Base-by-base conservation (phyloP, 2,888 invertebrate genomes). In the Acrobasis suavella region DNA sequence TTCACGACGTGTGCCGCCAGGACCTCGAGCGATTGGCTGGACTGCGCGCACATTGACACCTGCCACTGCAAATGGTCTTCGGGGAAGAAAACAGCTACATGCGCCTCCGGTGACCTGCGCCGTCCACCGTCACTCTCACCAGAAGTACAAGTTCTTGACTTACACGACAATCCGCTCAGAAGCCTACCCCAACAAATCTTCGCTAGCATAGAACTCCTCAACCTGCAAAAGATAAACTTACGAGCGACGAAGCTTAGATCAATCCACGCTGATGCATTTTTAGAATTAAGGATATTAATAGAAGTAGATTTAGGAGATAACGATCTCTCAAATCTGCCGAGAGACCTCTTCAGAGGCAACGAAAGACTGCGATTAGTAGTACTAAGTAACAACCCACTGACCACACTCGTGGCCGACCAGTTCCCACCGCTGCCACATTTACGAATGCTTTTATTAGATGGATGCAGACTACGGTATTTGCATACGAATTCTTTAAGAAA, bases 31-130 rank as follows among this genome's bases (percentile, higher is more conserved):
- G 97, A 97, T 88, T 97, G 97, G 97, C 96, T 96, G 61, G 97
- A 96, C 87, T 97, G 97, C 88, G 96, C 97, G 76, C 94, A 95
- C 71, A 96, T 97, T 77, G 92, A 95, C 68, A 95, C 96, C 75
- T 98, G 98, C 86, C 95, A 95, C 77, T 98, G 98, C 93, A 97
- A 97, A 91, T 98, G 98, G 98, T 96, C 96, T 52, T 96, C 96
- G 67, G 97, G 97, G 67, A 98, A 98, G 89, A 97, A 97, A 85
- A 97, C 97, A 52, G 98, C 97, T 63, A 94, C 96, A 65, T 98
- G 98, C 89, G 95, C 95, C 68, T 95, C 96, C 77, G 95, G 96
- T 71, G 96, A 96, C 73, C 94, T 97, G 72, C 96, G 96, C 72
- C 94, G 95, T 68, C 94, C 98, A 61, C 98, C 98, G 66, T 81